Percentiles rank a stretch among this genome's conserved stretches.
phyloP scores from a whole-genome alignment of 2,888 invertebrate species.

The Calliphora vomitoria region DNA sequence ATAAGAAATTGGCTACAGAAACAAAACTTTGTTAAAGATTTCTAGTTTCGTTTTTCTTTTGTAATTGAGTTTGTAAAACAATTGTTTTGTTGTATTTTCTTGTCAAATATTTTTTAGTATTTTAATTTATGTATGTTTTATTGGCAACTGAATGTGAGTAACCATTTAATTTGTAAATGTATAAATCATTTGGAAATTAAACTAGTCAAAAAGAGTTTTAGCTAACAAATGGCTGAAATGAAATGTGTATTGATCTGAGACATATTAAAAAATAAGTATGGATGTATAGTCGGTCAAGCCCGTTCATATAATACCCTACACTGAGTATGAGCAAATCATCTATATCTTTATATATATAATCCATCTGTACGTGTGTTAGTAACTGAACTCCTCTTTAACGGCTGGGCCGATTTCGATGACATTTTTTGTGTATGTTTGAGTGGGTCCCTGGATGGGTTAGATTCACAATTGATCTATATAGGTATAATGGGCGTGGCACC shows the following conservation, averaged over 20 bases:
- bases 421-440: too few species aligned
- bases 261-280: too few species aligned
- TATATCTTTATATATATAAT: too few species aligned
- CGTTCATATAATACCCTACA: too few species aligned
- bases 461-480: too few species aligned
- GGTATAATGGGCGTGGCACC: too few species aligned
- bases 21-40: neutral
- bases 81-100: conserved; percentile 36
- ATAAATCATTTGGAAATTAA: conserved; percentile 38
- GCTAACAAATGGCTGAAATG: neutral
- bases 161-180: conserved; percentile 21
- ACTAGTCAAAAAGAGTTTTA: conserved; percentile 6
- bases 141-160: neutral
- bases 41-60: conserved; percentile 1
- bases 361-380: too few species aligned
- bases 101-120: conserved; percentile 16
- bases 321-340: too few species aligned
- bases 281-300: too few species aligned
- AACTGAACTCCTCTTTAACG: too few species aligned
- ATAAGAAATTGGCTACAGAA: neutral
- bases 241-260: neutral
- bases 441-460: too few species aligned
- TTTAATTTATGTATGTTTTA: conserved; percentile 35
- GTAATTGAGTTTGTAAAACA: conserved; percentile 28
- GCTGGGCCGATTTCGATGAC: too few species aligned